A percentile compares a stretch with the other conserved stretches of the same genome.
Conservation (phyloP, 2,888 invertebrate genomes). For the Nyleta sp. region DNA sequence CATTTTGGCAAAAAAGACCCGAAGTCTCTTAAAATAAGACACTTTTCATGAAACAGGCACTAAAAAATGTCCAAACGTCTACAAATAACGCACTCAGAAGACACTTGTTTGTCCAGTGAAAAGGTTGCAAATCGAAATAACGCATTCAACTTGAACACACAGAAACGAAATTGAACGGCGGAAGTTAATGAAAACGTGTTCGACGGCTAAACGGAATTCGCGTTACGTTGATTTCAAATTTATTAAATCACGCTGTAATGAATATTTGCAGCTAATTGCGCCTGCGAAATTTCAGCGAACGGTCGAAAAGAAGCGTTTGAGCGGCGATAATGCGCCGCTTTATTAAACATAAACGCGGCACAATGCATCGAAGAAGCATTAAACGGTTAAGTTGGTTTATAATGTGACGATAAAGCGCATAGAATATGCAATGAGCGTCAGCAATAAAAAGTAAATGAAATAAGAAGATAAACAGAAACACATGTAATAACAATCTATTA, state of each 20-base stretch:
- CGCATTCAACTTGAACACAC: no score
- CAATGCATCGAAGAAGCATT: conserved; percentile 4
- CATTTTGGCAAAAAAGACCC: no score
- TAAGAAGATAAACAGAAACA: conserved; percentile 51
- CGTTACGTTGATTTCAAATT: not conserved
- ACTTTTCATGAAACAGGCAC: no score
- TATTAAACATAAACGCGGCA: conserved; percentile 23
- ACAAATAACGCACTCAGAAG: no score
- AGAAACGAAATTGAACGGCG: no score
- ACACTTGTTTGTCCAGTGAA: no score
- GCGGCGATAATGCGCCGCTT: conserved; percentile 1
- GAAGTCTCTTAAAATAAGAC: no score
- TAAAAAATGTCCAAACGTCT: no score
- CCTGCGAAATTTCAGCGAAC: no score
- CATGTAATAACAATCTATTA: conserved; percentile 51
- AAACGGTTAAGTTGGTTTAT: conserved; percentile 16
- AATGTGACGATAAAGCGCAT: conserved; percentile 27
- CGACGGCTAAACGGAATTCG: no score
- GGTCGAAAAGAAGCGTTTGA: not conserved
- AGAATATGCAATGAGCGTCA: conserved; percentile 39
- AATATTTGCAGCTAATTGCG: not conserved
- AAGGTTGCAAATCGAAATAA: no score
- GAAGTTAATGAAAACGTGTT: no score
- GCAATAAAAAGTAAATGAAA: conserved; percentile 47
- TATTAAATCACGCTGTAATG: not conserved